These are phyloP conservation scores for Coregonus suidteri DNA, from an alignment of 2,797 vertebrate genomes.

Conservation along the genomic window DNA sequence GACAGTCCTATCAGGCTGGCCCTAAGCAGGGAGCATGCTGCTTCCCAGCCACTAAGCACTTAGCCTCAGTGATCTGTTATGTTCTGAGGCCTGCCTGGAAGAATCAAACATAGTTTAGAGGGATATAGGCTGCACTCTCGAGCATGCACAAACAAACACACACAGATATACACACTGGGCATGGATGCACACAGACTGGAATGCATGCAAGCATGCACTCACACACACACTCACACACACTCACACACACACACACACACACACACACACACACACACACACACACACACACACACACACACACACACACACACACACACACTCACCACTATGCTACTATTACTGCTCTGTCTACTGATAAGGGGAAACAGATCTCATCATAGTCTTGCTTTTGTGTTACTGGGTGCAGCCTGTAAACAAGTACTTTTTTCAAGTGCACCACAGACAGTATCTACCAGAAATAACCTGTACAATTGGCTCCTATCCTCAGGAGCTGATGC, in stretches of 20 bases:
- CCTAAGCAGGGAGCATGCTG: background rate
- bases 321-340: background rate
- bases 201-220: no score
- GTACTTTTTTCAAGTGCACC: background rate
- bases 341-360: background rate
- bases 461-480: background rate
- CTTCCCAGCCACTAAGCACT: background rate
- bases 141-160: background rate
- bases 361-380: background rate
- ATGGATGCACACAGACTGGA: background rate
- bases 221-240: background rate
- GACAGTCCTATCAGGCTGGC: background rate
- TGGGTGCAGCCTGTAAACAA: background rate
- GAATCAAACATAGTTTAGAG: background rate
- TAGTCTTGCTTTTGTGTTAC: conserved; percentile 4
- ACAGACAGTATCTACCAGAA: background rate
- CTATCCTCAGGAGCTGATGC: background rate
- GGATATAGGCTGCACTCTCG: background rate
- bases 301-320: conserved; percentile 5
- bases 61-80: conserved; percentile 1
- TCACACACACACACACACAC: conserved; percentile 1
- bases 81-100: background rate
- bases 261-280: conserved; percentile 17
- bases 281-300: conserved; percentile 3
- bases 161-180: background rate